Evolutionary conservation across 2,888 invertebrate genomes (phyloP), one percentile per base, ranked within the genome.

Genomic region (Drosophila mimica): DNA sequence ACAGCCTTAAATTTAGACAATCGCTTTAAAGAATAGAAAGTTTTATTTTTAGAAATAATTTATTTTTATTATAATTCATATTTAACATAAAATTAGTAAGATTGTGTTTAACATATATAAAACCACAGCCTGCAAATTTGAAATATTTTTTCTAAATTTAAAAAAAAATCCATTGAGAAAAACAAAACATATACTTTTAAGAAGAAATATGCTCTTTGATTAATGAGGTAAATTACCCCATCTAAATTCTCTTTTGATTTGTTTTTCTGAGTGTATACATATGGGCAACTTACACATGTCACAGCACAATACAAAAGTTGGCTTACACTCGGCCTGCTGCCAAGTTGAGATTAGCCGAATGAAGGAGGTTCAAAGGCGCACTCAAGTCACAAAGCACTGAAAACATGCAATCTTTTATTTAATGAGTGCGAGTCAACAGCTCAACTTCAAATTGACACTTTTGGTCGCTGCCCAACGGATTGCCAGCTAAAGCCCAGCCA

Each of bases 391-490:
- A 87, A 87, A 87, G 71, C 88, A 81, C 86, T 82, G 82, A 74
- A 88, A 87, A 81, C 88, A 86, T 87, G 86, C 88, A 83, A 86
- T 85, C 88, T 83, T 87, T 88, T 87, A 86, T 87, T 86, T 87
- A 87, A 87, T 85, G 85, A 87, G 82, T 83, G 79, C 79, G 81
- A 87, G 85, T 85, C 87, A 87, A 85, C 85, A 87, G 85, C 87
- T 85, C 85, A 84, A 88, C 85, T 82, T 82, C 80, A 79, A 85
- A 75, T 83, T 84, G 85, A 85, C 87, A 85, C 87, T 87, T 83
- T 82, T 78, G 79, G 73, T 62, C 68, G 57, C 69, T 57, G 58
- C 72, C 66, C 49, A 54, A 49, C 52, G 34, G 33, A 56, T 36
- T 40, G 59, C 34, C 64, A 61, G 46, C 46, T 25, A 46, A 46